Evolutionary conservation across 2,113 vertebrate species (phyloP), one percentile per base, ranked within the genome.

Genomic region (Ophthalmotilapia sp.): DNA sequence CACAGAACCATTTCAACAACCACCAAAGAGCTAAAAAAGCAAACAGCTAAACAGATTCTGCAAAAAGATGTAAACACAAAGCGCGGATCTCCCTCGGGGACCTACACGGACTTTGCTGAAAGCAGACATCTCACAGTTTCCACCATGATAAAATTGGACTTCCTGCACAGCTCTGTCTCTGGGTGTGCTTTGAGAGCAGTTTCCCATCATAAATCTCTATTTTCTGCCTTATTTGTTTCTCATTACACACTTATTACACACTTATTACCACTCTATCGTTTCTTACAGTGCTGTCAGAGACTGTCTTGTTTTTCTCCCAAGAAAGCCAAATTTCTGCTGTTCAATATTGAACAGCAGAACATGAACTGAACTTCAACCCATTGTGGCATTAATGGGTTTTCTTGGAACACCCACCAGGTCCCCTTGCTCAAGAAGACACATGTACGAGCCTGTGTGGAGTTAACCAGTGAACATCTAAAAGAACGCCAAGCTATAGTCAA

Each of bases 1-100:
- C 60, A 65, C 4, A 65, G 31, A 38, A 65, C 60, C 31, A 5
- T 38, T 65, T 65, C 60, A 65, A 65, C 60, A 65, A 65, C 31
- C 10, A 65, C 31, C 60, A 65, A 65, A 65, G 31, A 65, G 60
- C 6, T 65, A 65, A 65, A 65, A 12, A 12, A 38, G 17, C 60
- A 65, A 65, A 55, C 6, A 33, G 33, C 33, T 3, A 33, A 33
- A 33, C 33, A 23, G 51, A 54, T 54, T 54, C 53, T 23, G 6
- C 6, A 54, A 6, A 54, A 54, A 54, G n/a, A 54, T 12, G 53
- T 23, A 21, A 23, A 23, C n/a, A 54, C 53, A 54, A 54, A 54
- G 53, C n/a, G 1, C 6, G 1, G n/a, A 12, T 54, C 51, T 53
- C 19, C 51, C 9, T 21, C 9, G 5, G 0, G 9, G 51, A 6